A percentile compares a stretch with the other conserved stretches of the same genome.
Conservation (phyloP, 1,140 invertebrate species). For the Ganaspis sp. region DNA sequence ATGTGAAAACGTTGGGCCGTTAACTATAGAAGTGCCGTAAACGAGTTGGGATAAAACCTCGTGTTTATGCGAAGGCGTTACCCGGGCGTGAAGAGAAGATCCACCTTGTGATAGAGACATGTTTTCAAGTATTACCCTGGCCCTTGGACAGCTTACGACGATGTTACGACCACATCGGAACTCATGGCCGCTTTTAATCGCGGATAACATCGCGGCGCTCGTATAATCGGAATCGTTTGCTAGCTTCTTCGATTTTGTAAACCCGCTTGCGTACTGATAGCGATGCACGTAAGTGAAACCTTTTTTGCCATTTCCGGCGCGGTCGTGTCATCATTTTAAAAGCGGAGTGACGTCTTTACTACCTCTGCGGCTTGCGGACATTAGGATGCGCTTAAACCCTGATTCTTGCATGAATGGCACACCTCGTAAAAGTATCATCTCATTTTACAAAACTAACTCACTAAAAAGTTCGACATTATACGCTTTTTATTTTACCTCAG, state of each 20-base stretch:
- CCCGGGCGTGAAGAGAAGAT: conserved; percentile 60
- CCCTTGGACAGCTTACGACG: conserved; percentile 72
- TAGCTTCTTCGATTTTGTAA: conserved; percentile 52
- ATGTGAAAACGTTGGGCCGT: conserved; percentile 59
- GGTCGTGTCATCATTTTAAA: conserved; percentile 17
- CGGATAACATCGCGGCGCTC: conserved; percentile 56
- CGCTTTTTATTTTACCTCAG: not conserved
- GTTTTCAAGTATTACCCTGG: conserved; percentile 74
- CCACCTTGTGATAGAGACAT: conserved; percentile 73
- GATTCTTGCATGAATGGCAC: not conserved
- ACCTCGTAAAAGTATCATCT: conserved; percentile 30
- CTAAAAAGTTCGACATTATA: conserved; percentile 1
- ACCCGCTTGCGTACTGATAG: conserved; percentile 49
- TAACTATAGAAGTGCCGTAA: conserved; percentile 69
- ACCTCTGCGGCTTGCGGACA: not conserved
- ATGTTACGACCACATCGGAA: conserved; percentile 67
- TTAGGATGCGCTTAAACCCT: conserved; percentile 7
- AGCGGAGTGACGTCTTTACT: conserved; percentile 15
- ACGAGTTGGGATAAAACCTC: conserved; percentile 71
- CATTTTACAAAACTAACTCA: conserved; percentile 29
- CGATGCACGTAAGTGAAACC: conserved; percentile 31
- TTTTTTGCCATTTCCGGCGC: conserved; percentile 9
- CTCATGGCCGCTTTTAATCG: conserved; percentile 64
- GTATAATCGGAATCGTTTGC: conserved; percentile 56
- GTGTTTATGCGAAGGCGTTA: conserved; percentile 72